Evolutionary conservation across 2,888 invertebrate genomes (phyloP).

Genomic region (Leucophenga montana): DNA sequence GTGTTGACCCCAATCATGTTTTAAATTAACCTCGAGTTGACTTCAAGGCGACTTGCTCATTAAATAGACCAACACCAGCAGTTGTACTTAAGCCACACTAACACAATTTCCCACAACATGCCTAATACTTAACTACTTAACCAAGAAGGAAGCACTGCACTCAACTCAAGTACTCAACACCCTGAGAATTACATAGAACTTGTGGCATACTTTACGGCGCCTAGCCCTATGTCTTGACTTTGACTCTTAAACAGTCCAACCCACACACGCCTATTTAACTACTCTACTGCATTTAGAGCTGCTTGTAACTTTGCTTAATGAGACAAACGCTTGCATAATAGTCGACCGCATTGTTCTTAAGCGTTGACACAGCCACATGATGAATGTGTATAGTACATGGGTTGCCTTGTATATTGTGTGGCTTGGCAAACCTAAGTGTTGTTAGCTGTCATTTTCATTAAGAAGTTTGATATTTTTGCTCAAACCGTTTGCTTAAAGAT

Average conservation of each 20-base stretch:
- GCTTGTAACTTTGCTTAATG: conserved; percentile 8
- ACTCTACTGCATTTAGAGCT: neutral
- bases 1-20: neutral
- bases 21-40: too few species aligned
- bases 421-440: too few species aligned
- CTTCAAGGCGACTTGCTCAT: too few species aligned
- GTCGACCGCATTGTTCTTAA: conserved; percentile 1
- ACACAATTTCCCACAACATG: conserved; percentile 12
- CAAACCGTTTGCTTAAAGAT: too few species aligned
- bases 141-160: too few species aligned
- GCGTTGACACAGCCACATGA: conserved; percentile 14
- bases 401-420: too few species aligned
- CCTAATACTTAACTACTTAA: too few species aligned
- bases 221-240: neutral
- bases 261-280: neutral
- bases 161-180: too few species aligned
- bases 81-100: conserved; percentile 9
- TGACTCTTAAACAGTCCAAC: neutral
- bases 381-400: neutral
- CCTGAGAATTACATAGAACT: neutral
- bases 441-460: too few species aligned
- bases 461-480: too few species aligned
- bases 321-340: conserved; percentile 1
- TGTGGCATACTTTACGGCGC: conserved; percentile 1
- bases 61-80: neutral